Base-by-base conservation (phyloP, 1,140 invertebrate species). In the Drosophila oshimai region DNA sequence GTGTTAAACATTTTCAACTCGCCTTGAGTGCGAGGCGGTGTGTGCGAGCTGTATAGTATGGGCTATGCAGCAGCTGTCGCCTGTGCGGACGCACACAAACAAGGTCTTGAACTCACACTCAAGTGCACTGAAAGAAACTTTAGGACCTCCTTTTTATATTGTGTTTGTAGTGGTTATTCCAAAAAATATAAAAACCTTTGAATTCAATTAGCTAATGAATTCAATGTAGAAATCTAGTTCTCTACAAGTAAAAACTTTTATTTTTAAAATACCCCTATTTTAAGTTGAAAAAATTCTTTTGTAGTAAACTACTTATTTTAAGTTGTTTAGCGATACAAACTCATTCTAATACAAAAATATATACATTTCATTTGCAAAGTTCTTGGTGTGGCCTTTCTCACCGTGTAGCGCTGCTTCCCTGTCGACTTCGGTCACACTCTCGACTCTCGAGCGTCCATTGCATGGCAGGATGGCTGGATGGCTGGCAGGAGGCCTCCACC, bases 1-100 rank as follows among this genome's bases (percentile, higher is more conserved):
- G 80, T 86, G 80, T 86, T 86, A 49, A 86, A 86, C 80, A 86
- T 86, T 86, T 86, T 86, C 76, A 86, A 47, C 75, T 76, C 60
- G 74, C 71, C 79, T 71, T 47, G 49, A 51, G 78, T 58, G 46
- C 47, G 39, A 10, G 47, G 68, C 31, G 29, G 34, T n/a, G 62
- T 44, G 29, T 45, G 51, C 37, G 75, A 31, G 42, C 1, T 67
- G 68, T 57, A 42, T 37, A 61, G 51, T 71, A 70, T 61, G 80
- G 70, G 83, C 76, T 83, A 83, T 83, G 78, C 79, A 76, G 74
- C 78, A 75, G 71, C 65, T 84, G 80, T 86, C 75, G 65, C 67
- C 80, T 58, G 61, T 44, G 50, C 41, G 61, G 58, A 75, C 55
- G 64, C 44, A 73, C 41, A 49, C 55, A 47, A 55, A 65, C 42